Base-by-base conservation (phyloP, 1,140 invertebrate species). In the Eurosta solidaginis region DNA sequence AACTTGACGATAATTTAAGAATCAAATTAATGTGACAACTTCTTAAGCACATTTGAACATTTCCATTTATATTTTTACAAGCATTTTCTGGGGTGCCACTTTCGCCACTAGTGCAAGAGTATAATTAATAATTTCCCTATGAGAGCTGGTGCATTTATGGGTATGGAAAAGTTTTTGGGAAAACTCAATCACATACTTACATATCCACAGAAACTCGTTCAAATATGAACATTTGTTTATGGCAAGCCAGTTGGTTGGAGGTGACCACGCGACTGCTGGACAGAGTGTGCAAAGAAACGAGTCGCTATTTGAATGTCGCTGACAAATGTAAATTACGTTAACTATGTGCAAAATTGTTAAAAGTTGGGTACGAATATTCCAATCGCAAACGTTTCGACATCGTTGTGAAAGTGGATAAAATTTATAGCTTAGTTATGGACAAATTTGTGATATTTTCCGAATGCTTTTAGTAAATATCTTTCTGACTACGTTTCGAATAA, bases 21-120 rank as follows among this genome's bases (percentile, higher is more conserved):
- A 76, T 78, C 33, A 82, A 82, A 82, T 82, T 82, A 80, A 82
- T 82, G 78, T 82, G 82, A 82, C 82, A 82, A 81, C 81, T 81
- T 80, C 80, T 80, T 82, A 50, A 80, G 79, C 25, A 78, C 76
- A 82, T 80, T 82, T 82, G 81, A 82, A 81, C 78, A 79, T 79
- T 79, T 79, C 78, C 78, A 79, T 79, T 78, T 79, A 79, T 74
- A 77, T 44, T 44, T 77, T 79, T 76, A 79, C 78, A 77, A 63
- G 74, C 47, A 44, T 76, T 68, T 75, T 78, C 49, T 74, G 74
- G 49, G 73, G 77, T 68, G 74, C 74, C 68, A 78, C 63, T 74
- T 75, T 36, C 52, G 78, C 78, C 73, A 75, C 78, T 4, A 47
- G 12, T 47, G 73, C 73, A 7, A 25, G 75, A 25, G 45, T 45